Percentiles rank a stretch among this genome's conserved stretches.
These are phyloP conservation scores for Acanthurus leucopareius DNA, from an alignment of 2,797 vertebrate species.

Conservation along the genomic window DNA sequence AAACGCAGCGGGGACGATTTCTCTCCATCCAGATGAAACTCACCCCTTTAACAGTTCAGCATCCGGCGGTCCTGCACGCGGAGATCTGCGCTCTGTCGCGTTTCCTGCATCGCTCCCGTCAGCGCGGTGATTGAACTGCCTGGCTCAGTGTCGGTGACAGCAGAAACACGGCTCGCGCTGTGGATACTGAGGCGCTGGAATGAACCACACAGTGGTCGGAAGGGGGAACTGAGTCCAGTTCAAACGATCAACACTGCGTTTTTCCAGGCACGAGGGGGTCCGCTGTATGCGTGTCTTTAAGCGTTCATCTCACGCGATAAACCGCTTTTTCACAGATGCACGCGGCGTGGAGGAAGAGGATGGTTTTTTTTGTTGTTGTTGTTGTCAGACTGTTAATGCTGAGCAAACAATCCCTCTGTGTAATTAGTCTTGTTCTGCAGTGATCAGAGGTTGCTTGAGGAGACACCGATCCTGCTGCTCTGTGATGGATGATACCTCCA, in stretches of 20 bases:
- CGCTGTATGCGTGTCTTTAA: background rate
- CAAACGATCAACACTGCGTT: conserved; percentile 29
- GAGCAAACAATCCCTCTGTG: conserved; percentile 21
- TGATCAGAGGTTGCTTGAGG: conserved; percentile 49
- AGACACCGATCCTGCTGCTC: conserved; percentile 49
- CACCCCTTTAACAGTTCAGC: conserved; percentile 60
- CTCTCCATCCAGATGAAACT: conserved; percentile 47
- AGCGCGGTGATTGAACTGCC: conserved; percentile 31
- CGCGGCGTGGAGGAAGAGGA: background rate
- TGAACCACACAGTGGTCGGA: conserved; percentile 64
- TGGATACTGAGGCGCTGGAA: conserved; percentile 68
- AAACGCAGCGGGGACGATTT: background rate
- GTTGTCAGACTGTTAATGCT: background rate
- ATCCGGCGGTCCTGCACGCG: conserved; percentile 33
- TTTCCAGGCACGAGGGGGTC: conserved; percentile 15
- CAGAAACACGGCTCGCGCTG: conserved; percentile 47
- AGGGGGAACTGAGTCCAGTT: conserved; percentile 32
- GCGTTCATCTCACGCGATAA: background rate
- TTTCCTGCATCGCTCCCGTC: conserved; percentile 34
- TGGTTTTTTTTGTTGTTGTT: too few species aligned
- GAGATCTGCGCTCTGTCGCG: conserved; percentile 10
- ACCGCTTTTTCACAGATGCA: background rate
- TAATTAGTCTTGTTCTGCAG: conserved; percentile 50
- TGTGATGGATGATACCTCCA: conserved; percentile 59
- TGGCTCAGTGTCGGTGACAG: conserved; percentile 46